Conservation (phyloP, 2,113 vertebrate species). For the Oreochromis niloticus region DNA sequence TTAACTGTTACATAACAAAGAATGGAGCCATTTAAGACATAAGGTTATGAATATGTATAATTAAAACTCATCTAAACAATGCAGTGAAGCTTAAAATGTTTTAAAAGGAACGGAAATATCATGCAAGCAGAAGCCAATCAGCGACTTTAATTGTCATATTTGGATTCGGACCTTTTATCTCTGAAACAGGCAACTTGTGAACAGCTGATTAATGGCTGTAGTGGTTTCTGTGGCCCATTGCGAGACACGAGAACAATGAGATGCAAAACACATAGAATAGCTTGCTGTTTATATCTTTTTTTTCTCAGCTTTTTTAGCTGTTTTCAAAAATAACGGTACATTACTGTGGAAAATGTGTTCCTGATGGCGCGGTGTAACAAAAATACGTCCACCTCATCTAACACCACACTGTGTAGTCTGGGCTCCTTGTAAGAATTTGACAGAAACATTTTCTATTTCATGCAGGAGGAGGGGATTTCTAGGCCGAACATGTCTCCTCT, state of each 20-base stretch:
- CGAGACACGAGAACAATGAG: neutral
- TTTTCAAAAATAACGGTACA: neutral
- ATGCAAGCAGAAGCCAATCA: accelerated
- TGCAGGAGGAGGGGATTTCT: neutral
- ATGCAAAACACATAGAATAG: neutral
- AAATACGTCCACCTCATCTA: neutral
- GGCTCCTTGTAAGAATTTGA: neutral
- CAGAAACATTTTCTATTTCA: neutral
- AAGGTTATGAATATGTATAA: neutral
- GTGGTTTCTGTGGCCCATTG: neutral
- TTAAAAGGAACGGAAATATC: neutral
- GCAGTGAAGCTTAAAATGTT: neutral
- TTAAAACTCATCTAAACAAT: neutral
- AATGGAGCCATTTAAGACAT: accelerated
- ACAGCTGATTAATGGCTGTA: neutral
- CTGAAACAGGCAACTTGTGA: neutral
- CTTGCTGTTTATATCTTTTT: neutral
- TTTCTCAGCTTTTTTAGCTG: accelerated
- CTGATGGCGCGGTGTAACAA: neutral
- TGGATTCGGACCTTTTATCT: neutral
- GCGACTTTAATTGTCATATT: accelerated
- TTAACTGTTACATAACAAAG: neutral
- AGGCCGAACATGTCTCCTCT: neutral
- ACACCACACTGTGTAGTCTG: neutral
- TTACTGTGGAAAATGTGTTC: neutral